Base-by-base conservation (phyloP, 2,113 vertebrate species). In the Gadus macrocephalus region DNA sequence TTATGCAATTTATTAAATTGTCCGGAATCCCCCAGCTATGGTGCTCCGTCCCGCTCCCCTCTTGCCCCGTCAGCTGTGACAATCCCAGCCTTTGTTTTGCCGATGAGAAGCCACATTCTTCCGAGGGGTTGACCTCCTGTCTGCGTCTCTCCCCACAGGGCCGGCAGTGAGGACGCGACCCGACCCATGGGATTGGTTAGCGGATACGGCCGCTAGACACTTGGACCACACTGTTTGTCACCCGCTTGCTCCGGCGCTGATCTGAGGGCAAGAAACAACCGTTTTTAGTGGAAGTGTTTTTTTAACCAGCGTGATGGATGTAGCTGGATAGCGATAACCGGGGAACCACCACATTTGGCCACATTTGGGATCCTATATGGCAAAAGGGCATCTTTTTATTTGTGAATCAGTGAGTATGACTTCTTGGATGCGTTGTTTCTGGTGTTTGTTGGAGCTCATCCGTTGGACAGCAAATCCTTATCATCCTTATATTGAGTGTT, bases 51-150 rank as follows among this genome's bases (percentile, higher is more conserved):
- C 75, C 55, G 31, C 71, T 71, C 69, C 53, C 74, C 81, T 79
- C 67, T 75, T 83, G 76, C 19, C 74, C 68, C 8, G 42, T 49
- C 42, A 78, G 87, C 83, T 74, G 31, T 80, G 82, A 90, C 87
- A 91, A 89, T 86, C 80, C 80, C 70, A 35, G 78, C 81, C 86
- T 89, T 90, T 89, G 88, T 90, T 86, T 86, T 81, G 73, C 78
- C 79, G 68, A 88, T 87, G 87, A 89, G 87, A 86, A 88, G 88
- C 82, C 69, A 74, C 87, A 89, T 90, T 90, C 83, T 90, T 87
- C 73, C 82, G 84, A 79, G 75, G 82, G 78, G 82, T 77, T 85
- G 88, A 89, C 87, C 87, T 87, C 87, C 79, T 81, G 78, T 85
- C 79, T 61, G 58, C 11, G 42, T 49, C 42, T 72, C 72, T 88